Percentiles rank a stretch among this genome's conserved stretches.
These are phyloP conservation scores for Xerus inauris DNA, from an alignment of 2,113 vertebrate species.

Conservation along the genomic window DNA sequence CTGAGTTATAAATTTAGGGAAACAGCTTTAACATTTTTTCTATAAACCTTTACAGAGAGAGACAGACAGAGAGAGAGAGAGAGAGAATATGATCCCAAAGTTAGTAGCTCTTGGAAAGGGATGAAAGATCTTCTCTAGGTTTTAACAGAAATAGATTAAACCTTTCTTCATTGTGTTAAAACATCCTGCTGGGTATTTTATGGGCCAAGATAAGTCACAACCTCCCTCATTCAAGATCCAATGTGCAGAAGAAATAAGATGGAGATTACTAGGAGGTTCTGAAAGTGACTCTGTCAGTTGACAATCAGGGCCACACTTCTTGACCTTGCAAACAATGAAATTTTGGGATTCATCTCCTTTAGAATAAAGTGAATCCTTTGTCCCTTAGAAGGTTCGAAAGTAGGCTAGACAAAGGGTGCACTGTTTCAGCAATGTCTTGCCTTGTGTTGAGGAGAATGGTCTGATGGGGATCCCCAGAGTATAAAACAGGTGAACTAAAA, in stretches of 20 bases:
- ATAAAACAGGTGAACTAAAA: constrained; percentile 68
- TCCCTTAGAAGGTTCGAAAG: constrained; percentile 67
- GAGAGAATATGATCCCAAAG: neutral
- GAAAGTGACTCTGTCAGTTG: constrained; percentile 45
- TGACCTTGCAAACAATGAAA: constrained; percentile 73
- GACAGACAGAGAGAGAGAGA: neutral
- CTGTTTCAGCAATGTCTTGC: constrained; percentile 62
- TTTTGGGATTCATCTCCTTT: constrained; percentile 56
- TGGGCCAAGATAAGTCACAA: constrained; percentile 49
- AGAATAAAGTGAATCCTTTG: constrained; percentile 69
- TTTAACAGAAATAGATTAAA: constrained; percentile 70
- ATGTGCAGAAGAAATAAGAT: constrained; percentile 21
- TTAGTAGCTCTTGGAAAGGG: constrained; percentile 5
- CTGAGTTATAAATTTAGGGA: constrained; percentile 5
- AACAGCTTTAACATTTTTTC: neutral
- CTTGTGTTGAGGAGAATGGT: constrained; percentile 62
- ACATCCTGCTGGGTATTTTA: constrained; percentile 61
- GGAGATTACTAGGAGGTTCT: constrained; percentile 15
- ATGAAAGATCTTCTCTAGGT: constrained; percentile 20
- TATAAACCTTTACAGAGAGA: neutral
- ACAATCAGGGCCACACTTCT: constrained; percentile 58
- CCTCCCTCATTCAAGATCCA: constrained; percentile 55
- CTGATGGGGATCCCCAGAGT: constrained; percentile 55
- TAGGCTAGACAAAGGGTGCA: constrained; percentile 60
- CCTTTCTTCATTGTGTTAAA: constrained; percentile 55